Evolutionary conservation across 2,113 vertebrate species (phyloP).

Genomic region (Melanostigma gelatinosum): DNA sequence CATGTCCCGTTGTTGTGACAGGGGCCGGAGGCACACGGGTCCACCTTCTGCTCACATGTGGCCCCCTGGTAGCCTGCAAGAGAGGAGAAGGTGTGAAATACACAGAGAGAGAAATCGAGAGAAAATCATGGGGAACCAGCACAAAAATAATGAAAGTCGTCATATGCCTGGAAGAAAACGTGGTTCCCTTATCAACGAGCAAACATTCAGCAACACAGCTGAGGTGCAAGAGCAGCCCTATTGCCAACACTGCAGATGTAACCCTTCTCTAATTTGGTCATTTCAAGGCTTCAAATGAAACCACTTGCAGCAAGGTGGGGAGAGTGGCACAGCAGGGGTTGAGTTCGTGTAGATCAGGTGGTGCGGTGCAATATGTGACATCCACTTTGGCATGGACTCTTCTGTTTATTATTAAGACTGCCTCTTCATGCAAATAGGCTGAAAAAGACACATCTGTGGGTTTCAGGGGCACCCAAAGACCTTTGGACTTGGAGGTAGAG

Average conservation of each 20-base stretch:
- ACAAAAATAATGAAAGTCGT: not conserved
- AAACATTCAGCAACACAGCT: not conserved
- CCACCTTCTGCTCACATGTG: constrained; percentile 90
- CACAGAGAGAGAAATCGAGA: not conserved
- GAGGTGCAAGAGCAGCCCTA: not conserved
- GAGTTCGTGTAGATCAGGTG: constrained; percentile 23
- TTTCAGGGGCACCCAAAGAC: constrained; percentile 3
- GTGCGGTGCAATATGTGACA: constrained; percentile 15
- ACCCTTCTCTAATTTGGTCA: not conserved
- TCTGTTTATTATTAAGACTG: not conserved
- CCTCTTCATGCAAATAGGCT: constrained; percentile 17
- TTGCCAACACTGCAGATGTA: not conserved
- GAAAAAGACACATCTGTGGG: not conserved
- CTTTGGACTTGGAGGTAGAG: not conserved
- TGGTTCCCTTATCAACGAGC: not conserved
- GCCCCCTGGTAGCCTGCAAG: constrained; percentile 88
- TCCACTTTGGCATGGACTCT: constrained; percentile 10
- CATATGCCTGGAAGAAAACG: not conserved
- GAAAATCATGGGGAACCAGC: not conserved
- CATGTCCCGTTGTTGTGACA: constrained; percentile 97
- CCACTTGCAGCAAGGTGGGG: not conserved
- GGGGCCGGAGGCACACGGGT: constrained; percentile 90
- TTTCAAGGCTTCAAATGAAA: constrained; percentile 6
- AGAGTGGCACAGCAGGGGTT: constrained; percentile 17
- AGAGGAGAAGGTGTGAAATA: not conserved